Evolutionary conservation across 2,888 invertebrate genomes (phyloP).

Genomic region (Tetropium fuscum): DNA sequence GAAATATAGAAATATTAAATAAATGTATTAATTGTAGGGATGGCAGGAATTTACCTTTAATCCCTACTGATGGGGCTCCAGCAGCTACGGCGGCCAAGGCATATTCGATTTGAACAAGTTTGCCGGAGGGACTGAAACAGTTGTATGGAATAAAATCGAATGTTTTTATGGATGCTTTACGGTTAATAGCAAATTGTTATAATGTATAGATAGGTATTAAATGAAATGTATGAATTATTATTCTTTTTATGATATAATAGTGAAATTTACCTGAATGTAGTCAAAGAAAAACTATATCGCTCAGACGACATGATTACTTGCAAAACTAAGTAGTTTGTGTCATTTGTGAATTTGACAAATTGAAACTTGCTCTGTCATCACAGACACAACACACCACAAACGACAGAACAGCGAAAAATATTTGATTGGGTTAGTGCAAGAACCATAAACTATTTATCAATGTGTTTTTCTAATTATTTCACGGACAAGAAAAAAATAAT

Average conservation of each 20-base stretch:
- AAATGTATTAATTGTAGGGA: not conserved
- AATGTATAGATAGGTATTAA: too few species aligned
- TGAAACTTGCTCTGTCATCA: too few species aligned
- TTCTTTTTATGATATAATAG: constrained; percentile 20
- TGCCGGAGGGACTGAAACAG: constrained; percentile 91
- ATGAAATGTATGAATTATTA: constrained; percentile 6
- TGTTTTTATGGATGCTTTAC: too few species aligned
- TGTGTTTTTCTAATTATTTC: too few species aligned
- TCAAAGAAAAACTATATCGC: constrained; percentile 96
- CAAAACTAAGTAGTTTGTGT: constrained; percentile 11
- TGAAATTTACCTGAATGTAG: constrained; percentile 78
- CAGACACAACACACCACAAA: too few species aligned
- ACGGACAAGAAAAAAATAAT: too few species aligned
- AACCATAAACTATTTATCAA: too few species aligned
- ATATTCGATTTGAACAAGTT: constrained; percentile 99
- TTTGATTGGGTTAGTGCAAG: too few species aligned
- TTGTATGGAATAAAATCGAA: constrained; percentile 2
- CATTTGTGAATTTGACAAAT: not conserved
- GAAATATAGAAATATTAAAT: too few species aligned
- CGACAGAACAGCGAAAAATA: too few species aligned
- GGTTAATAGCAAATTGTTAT: too few species aligned
- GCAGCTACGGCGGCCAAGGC: constrained; percentile 98
- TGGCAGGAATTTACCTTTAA: constrained; percentile 78
- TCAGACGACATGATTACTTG: constrained; percentile 88
- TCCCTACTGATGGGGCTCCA: constrained; percentile 98